Base-by-base conservation (phyloP, 2,888 invertebrate species). In the Synergus laeviventris region DNA sequence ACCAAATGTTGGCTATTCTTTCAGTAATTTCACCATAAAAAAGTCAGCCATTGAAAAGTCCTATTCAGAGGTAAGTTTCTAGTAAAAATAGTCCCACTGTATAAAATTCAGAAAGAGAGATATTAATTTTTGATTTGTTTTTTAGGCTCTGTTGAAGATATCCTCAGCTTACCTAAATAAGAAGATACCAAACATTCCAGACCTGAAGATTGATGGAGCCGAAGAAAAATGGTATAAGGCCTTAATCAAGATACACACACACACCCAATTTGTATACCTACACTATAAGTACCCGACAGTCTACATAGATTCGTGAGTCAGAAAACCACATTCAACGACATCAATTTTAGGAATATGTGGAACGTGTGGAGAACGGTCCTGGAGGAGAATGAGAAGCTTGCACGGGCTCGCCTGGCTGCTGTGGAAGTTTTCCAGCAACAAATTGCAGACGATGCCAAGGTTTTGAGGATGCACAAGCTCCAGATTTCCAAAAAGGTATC, bases 331-430 rank as follows among this genome's bases (percentile, higher is more conserved):
- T 77, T 79, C 76, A 74, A 75, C 64, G 56, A 78, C 36, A 76
- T 77, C 76, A 62, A 77, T 83, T 76, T 79, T 83, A 98, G 98
- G 96, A 98, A 98, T 89, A 97, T 98, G 94, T 97, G 97, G 96
- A 97, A 96, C 88, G 98, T 98, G n/a, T 99, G 98, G 98, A 94
- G 97, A 82, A 97, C 97, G 0, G 97, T 98, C 2, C 92, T 99
- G 86, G 98, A 98, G 90, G 98, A 98, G 91, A 97, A 98, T 89
- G 98, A 98, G 90, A 97, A 97, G 90, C 91, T 98, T 84, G 98
- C 98, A 16, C 94, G 97, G 81, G 97, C 97, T 21, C 93, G 98
- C 66, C 92, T 98, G 75, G 97, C 98, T 0, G 98, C 98, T 0
- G 97, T 98, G 49, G 98, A 98, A 91, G 96, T 98, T 24, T 98